A percentile compares a stretch with the other conserved stretches of the same genome.
Evolutionary conservation across 2,113 vertebrate species (phyloP).

Genomic region (Synchiropus splendidus): DNA sequence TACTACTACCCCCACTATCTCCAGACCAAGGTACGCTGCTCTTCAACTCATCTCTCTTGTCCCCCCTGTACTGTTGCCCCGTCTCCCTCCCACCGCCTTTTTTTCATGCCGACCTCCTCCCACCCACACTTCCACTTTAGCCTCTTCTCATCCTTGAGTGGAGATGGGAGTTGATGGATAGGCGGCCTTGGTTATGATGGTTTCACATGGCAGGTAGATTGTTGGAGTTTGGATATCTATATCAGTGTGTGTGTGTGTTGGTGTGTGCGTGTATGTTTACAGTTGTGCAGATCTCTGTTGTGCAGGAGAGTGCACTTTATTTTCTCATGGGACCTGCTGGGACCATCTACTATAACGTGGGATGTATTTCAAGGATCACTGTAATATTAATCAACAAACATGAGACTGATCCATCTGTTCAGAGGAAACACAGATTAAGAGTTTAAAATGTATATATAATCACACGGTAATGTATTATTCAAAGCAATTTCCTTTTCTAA

Average conservation of each 20-base stretch:
- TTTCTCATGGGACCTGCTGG: too few species aligned
- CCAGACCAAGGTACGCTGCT: slow-evolving; percentile 89
- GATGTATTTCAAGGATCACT: too few species aligned
- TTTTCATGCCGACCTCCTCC: slow-evolving; percentile 3
- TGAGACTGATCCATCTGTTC: too few species aligned
- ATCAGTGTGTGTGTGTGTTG: slow-evolving; percentile 19
- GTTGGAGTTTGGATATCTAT: slow-evolving; percentile 36
- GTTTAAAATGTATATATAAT: too few species aligned
- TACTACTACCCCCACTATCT: slow-evolving; percentile 97
- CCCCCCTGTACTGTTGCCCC: slow-evolving; percentile 18
- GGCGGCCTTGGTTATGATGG: slow-evolving; percentile 43
- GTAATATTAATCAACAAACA: too few species aligned
- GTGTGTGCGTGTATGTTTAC: slow-evolving; percentile 8
- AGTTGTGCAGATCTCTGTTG: too few species aligned
- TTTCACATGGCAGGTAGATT: slow-evolving; percentile 42
- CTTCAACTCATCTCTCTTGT: slow-evolving; percentile 26
- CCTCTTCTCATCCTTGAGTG: slow-evolving; percentile 34
- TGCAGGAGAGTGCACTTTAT: too few species aligned
- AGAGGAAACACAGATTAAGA: too few species aligned
- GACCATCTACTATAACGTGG: too few species aligned
- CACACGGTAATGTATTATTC: too few species aligned
- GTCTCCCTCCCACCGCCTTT: slow-evolving; percentile 12
- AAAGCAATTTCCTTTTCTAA: too few species aligned
- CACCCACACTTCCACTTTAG: slow-evolving; percentile 5
- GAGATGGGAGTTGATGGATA: slow-evolving; percentile 47